Evolutionary conservation across 2,888 invertebrate genomes (phyloP).

Genomic region (Nudaria mundana): DNA sequence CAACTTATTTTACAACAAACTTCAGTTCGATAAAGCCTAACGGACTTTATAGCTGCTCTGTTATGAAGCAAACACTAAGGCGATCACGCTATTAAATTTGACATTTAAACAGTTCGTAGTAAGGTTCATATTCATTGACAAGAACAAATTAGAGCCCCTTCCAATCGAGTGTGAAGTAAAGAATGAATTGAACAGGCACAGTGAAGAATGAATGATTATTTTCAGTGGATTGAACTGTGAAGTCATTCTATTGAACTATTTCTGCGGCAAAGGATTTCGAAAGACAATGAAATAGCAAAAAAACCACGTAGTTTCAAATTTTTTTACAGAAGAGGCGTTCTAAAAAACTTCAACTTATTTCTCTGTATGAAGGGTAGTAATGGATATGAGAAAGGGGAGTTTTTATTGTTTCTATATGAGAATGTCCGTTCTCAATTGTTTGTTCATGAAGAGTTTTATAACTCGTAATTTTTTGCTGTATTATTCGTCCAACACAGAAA

Average conservation of each 20-base stretch:
- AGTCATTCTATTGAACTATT: slow-evolving; percentile 29
- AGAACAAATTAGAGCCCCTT: slow-evolving; percentile 32
- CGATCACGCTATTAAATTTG: neutral
- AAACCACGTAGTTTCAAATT: neutral
- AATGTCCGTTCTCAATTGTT: slow-evolving; percentile 4
- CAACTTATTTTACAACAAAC: slow-evolving; percentile 22
- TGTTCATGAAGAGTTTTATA: neutral
- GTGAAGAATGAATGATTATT: slow-evolving; percentile 36
- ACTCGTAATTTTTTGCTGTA: no score
- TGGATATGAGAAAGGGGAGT: slow-evolving; percentile 2
- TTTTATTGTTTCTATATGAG: slow-evolving; percentile 1
- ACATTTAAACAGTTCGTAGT: neutral
- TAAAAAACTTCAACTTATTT: slow-evolving; percentile 5
- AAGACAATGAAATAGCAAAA: slow-evolving; percentile 19
- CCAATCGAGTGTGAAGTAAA: slow-evolving; percentile 47
- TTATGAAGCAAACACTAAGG: slow-evolving; percentile 35
- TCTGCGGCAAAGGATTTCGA: slow-evolving; percentile 17
- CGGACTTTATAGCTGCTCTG: slow-evolving; percentile 31
- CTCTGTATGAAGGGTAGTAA: slow-evolving; percentile 1
- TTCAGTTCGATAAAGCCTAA: slow-evolving; percentile 32
- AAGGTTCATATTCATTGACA: slow-evolving; percentile 4
- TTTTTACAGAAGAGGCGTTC: slow-evolving; percentile 1
- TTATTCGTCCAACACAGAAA: no score
- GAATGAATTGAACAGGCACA: slow-evolving; percentile 42
- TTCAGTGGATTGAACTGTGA: slow-evolving; percentile 20